Percentiles rank a stretch among this genome's conserved stretches.
Evolutionary conservation across 2,113 vertebrate genomes (phyloP).

Genomic region (Periophthalmodon schlosseri): DNA sequence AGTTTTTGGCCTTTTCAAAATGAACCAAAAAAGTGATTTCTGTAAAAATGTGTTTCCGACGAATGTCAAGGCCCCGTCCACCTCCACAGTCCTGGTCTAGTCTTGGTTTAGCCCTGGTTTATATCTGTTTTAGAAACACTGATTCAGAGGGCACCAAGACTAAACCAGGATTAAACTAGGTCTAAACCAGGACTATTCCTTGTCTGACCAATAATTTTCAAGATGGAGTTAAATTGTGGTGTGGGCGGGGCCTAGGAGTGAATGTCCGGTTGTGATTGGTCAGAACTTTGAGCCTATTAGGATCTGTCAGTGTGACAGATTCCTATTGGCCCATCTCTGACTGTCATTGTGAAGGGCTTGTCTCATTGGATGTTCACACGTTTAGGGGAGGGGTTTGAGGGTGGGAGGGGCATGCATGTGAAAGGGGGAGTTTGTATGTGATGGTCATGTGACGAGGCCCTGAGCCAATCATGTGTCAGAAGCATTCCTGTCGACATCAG

Average conservation of each 20-base stretch:
- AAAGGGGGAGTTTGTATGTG: background rate
- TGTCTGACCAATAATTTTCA: background rate
- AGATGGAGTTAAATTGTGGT: background rate
- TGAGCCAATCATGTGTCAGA: constrained; percentile 79
- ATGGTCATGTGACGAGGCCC: constrained; percentile 66
- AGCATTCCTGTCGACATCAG: constrained; percentile 97
- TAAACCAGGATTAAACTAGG: background rate
- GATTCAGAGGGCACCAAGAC: too few species aligned
- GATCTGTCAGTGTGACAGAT: background rate
- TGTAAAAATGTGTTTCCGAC: background rate
- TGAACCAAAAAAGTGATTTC: background rate
- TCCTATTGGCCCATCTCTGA: background rate
- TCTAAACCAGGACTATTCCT: background rate
- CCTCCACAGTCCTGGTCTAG: background rate
- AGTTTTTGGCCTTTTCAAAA: background rate
- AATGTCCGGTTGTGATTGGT: background rate
- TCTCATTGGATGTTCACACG: background rate
- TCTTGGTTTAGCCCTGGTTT: background rate
- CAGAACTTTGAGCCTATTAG: background rate
- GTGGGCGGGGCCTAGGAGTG: background rate
- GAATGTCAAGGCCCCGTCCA: constrained; percentile 1
- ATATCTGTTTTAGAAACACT: background rate
- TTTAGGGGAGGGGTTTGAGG: background rate
- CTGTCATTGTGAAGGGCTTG: background rate
- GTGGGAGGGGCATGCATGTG: background rate